A percentile compares a stretch with the other conserved stretches of the same genome.
phyloP scores from a whole-genome alignment of 2,888 invertebrate genomes.

The Galerucella nymphaeae region DNA sequence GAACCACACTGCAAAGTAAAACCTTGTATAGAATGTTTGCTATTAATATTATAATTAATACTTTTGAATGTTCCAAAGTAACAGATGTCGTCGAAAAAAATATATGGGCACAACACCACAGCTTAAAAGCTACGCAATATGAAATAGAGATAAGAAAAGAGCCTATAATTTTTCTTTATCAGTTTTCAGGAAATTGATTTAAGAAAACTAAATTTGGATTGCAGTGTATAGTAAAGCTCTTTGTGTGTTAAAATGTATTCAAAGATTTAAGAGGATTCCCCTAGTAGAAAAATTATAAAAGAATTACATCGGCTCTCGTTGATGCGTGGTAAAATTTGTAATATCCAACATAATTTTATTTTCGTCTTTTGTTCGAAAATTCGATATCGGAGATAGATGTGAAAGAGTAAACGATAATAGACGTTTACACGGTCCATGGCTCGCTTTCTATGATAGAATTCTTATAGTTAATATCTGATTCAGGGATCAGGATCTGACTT shows the following conservation, averaged over 20 bases:
- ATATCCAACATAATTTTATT: slow-evolving; percentile 41
- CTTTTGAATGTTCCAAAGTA: no score
- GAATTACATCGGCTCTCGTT: slow-evolving; percentile 15
- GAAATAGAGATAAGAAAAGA: no score
- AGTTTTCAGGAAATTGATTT: no score
- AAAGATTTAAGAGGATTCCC: slow-evolving; percentile 21
- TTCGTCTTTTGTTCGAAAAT: slow-evolving; percentile 32
- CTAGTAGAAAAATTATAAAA: slow-evolving; percentile 16
- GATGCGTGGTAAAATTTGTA: slow-evolving; percentile 17
- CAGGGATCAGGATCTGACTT: not conserved
- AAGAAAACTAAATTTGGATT: no score
- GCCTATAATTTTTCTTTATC: no score
- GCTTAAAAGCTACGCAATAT: no score
- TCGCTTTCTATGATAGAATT: slow-evolving; percentile 25
- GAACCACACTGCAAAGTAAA: no score
- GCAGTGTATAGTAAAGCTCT: no score
- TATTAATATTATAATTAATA: no score
- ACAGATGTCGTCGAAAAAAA: no score
- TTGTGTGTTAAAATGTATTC: not conserved
- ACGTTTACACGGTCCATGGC: slow-evolving; percentile 27
- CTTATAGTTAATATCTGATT: not conserved
- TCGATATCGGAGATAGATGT: slow-evolving; percentile 30
- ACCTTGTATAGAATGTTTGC: no score
- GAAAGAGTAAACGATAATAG: slow-evolving; percentile 27
- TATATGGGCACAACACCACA: no score